Evolutionary conservation across 2,797 vertebrate genomes (phyloP).

Genomic region (Cossypha niveicapilla): DNA sequence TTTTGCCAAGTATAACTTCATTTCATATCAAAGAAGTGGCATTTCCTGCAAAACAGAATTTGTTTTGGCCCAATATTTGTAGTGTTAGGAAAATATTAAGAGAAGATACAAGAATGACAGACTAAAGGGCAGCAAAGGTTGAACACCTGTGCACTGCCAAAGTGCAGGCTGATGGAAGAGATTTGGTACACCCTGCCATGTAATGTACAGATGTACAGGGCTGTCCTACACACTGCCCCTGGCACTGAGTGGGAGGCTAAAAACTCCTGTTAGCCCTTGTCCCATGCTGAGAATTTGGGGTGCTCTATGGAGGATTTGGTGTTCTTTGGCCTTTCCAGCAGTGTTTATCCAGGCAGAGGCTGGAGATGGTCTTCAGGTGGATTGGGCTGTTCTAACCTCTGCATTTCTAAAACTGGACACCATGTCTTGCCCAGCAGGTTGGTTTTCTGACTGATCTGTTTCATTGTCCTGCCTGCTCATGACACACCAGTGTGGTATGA

Average conservation of each 20-base stretch:
- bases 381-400: background rate
- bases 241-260: background rate
- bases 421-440: background rate
- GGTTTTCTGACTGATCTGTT: background rate
- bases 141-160: background rate
- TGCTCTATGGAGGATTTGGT: background rate
- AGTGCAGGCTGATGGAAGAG: background rate
- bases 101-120: background rate
- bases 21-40: background rate
- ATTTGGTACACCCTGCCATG: background rate
- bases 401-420: background rate
- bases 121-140: background rate
- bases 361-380: background rate
- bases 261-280: background rate
- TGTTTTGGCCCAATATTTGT: background rate
- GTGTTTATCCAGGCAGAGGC: background rate
- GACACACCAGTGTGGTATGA: background rate
- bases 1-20: background rate
- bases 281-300: background rate
- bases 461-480: background rate
- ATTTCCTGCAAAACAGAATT: background rate
- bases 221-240: background rate
- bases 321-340: background rate
- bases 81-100: background rate
- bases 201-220: background rate